Conservation (phyloP, 2,888 invertebrate species). For the Aphodius sticticus region DNA sequence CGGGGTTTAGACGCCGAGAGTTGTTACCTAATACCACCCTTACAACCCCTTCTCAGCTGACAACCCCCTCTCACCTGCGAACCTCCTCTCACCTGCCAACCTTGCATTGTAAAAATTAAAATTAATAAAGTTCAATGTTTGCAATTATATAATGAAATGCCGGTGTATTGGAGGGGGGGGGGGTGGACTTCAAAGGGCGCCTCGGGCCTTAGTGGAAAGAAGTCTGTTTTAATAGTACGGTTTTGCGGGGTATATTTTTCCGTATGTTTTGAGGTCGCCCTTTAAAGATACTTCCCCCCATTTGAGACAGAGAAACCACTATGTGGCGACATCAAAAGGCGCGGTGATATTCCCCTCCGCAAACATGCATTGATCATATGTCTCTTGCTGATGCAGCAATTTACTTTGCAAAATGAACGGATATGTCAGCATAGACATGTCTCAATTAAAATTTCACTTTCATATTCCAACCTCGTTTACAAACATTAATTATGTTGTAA, state of each 20-base stretch:
- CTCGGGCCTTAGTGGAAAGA: background rate
- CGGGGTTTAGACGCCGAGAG: background rate
- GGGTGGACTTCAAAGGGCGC: background rate
- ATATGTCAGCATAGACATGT: background rate
- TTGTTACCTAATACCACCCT: background rate
- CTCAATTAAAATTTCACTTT: background rate
- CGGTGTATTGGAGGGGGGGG: background rate
- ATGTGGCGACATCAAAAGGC: background rate
- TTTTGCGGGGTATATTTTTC: background rate
- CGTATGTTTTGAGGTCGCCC: background rate
- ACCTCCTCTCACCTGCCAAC: background rate
- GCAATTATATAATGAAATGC: slow-evolving; percentile 4
- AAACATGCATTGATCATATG: background rate
- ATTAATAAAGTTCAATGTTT: background rate
- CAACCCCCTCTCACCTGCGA: background rate
- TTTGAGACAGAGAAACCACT: background rate
- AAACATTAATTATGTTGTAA: no score
- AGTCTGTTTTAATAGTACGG: background rate
- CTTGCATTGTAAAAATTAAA: background rate
- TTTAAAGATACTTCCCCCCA: background rate
- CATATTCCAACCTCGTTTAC: no score
- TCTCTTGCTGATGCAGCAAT: background rate
- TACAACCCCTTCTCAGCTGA: background rate
- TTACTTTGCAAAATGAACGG: background rate
- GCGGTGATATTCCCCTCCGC: background rate